phyloP scores from a whole-genome alignment of 2,113 vertebrate species.

The Benitochromis conjunctus region DNA sequence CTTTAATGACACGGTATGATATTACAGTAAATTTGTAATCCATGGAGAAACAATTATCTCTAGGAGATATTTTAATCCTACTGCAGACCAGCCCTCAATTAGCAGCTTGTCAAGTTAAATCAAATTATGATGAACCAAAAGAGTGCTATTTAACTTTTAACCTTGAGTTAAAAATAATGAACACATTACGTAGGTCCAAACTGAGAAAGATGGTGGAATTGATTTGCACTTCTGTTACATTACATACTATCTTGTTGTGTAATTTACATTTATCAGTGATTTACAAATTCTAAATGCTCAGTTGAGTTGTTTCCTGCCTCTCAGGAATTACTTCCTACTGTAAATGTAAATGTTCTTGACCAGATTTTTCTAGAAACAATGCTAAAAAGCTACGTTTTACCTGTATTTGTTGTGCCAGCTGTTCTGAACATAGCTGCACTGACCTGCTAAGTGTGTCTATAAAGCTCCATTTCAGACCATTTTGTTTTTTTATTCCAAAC shows the following conservation, averaged over 20 bases:
- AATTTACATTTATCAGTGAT: neutral
- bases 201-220: neutral
- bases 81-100: constrained; percentile 1
- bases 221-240: neutral
- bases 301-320: neutral
- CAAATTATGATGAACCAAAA: neutral
- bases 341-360: neutral
- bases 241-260: neutral
- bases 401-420: neutral
- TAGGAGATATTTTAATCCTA: neutral
- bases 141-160: neutral
- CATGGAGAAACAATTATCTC: neutral
- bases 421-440: neutral
- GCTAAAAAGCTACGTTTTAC: neutral
- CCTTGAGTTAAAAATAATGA: neutral
- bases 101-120: neutral
- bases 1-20: neutral
- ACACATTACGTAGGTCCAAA: neutral
- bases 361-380: neutral
- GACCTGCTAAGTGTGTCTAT: constrained; percentile 3
- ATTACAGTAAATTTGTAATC: neutral
- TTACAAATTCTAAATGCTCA: neutral
- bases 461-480: neutral
- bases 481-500: neutral
- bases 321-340: neutral